Percentiles rank a stretch among this genome's conserved stretches.
phyloP scores from a whole-genome alignment of 2,888 invertebrate genomes.

The Ophion slaviceki region DNA sequence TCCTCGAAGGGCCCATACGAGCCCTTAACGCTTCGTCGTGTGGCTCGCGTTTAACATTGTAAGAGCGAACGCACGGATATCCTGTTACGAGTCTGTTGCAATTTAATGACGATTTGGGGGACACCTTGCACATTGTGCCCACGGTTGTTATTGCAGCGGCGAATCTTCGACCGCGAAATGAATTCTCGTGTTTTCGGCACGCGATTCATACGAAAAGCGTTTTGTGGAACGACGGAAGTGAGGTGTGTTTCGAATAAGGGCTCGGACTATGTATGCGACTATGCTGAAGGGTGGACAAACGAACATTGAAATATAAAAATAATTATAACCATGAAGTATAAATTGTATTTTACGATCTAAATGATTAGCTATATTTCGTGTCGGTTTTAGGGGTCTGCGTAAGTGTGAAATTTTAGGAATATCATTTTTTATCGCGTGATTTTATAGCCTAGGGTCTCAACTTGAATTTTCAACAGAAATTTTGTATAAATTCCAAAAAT shows the following conservation, averaged over 20 bases:
- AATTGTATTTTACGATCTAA: too few species aligned
- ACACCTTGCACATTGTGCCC: conserved; percentile 29
- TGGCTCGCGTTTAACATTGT: background rate
- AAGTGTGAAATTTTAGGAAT: too few species aligned
- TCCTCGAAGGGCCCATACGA: conserved; percentile 12
- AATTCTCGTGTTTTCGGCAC: conserved; percentile 15
- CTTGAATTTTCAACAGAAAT: too few species aligned
- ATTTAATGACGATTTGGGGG: conserved; percentile 40
- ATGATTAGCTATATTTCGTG: too few species aligned
- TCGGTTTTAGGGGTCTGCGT: too few species aligned
- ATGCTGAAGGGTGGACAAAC: too few species aligned
- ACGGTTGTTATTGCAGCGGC: background rate
- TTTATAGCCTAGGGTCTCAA: too few species aligned
- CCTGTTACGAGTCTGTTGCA: conserved; percentile 14
- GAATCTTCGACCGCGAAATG: background rate
- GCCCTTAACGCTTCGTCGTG: conserved; percentile 6
- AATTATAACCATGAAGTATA: too few species aligned
- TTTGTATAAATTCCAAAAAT: too few species aligned
- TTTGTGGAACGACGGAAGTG: background rate
- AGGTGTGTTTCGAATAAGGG: background rate
- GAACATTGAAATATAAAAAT: too few species aligned
- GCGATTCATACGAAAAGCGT: background rate
- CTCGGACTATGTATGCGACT: background rate
- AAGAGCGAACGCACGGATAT: conserved; percentile 33
- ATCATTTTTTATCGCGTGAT: too few species aligned